These are phyloP conservation scores for Synanceia verrucosa DNA, from an alignment of 2,797 vertebrate species.

Conservation along the genomic window DNA sequence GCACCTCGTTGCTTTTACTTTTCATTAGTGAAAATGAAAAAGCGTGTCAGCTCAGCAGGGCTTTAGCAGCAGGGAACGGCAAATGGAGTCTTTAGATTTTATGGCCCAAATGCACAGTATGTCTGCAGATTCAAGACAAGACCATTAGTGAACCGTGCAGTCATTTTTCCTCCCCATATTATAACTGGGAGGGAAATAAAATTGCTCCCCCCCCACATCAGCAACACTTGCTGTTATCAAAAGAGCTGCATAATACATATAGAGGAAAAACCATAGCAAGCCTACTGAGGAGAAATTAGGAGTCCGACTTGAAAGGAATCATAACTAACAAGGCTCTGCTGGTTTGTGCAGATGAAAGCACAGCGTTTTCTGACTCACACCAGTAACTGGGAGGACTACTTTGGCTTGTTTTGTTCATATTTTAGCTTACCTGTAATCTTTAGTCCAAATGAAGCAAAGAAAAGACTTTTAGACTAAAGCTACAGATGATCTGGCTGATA, in stretches of 20 bases:
- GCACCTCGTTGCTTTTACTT: constrained; percentile 21
- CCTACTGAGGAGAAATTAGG: background rate
- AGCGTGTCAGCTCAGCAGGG: constrained; percentile 54
- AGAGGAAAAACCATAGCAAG: background rate
- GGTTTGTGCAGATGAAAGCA: background rate
- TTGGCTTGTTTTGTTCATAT: background rate
- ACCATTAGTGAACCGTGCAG: constrained; percentile 32
- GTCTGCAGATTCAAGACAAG: constrained; percentile 42
- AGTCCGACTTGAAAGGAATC: constrained; percentile 12
- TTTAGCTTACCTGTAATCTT: constrained; percentile 5
- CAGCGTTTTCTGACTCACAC: background rate
- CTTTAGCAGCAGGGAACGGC: constrained; percentile 23
- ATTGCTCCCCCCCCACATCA: constrained; percentile 5
- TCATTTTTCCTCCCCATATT: constrained; percentile 13
- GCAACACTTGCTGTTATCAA: constrained; percentile 27
- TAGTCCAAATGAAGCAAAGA: background rate
- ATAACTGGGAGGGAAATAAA: constrained; percentile 24
- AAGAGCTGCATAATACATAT: constrained; percentile 27
- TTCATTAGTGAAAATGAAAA: constrained; percentile 40
- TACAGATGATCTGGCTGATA: background rate
- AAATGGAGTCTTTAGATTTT: constrained; percentile 42
- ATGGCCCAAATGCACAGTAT: constrained; percentile 20
- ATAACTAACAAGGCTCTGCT: background rate
- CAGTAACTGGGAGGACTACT: background rate
- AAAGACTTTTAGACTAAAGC: background rate